A percentile compares a stretch with the other conserved stretches of the same genome.
Conservation (phyloP, 2,113 vertebrate genomes). For the Lichenostomus cassidix region DNA sequence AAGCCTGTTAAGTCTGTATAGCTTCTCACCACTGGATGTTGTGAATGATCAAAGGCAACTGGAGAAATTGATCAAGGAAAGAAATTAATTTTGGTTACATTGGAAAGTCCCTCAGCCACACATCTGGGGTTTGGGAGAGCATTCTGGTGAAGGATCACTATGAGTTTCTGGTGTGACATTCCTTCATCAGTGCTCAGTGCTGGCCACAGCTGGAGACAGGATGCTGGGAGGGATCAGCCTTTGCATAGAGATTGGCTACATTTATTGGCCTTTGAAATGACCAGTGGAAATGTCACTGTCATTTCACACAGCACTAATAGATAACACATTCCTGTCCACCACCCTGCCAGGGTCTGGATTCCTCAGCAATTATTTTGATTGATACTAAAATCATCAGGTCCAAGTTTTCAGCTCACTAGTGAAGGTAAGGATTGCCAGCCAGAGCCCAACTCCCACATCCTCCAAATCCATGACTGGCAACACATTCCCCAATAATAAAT, state of each 20-base stretch:
- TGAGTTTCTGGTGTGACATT: neutral
- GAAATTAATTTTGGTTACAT: neutral
- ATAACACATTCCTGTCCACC: fast-evolving
- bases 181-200: neutral
- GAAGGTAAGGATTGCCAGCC: neutral
- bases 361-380: neutral
- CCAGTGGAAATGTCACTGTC: neutral
- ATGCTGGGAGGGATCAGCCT: neutral
- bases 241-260: neutral
- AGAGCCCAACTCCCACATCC: fast-evolving
- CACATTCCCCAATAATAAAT: neutral
- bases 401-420: neutral
- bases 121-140: neutral
- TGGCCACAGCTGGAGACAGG: neutral
- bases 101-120: neutral
- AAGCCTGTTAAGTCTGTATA: neutral
- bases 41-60: neutral
- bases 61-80: neutral
- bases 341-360: neutral
- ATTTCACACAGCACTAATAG: neutral
- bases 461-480: neutral
- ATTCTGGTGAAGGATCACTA: neutral
- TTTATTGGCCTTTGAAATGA: neutral
- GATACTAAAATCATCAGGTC: neutral
- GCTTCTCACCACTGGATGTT: neutral